Evolutionary conservation across 2,888 invertebrate species (phyloP), one percentile per base, ranked within the genome.

Genomic region (Agrochola litura): DNA sequence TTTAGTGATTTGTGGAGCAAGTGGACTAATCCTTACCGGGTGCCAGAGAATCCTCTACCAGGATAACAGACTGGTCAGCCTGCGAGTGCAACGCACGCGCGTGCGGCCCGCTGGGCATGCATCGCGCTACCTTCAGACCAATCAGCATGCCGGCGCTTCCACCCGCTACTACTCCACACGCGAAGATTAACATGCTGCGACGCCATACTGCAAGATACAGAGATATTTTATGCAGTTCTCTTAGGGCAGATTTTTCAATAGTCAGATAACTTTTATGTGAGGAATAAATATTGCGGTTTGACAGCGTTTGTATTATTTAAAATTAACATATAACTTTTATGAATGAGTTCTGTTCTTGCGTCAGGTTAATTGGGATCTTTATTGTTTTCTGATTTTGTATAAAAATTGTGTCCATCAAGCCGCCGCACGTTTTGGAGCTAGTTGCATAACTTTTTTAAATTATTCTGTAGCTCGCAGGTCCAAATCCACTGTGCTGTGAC

Each of bases 21-120:
- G 4, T 2, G 2, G 19, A n/a, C 16, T 6, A n/a, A 41, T 12
- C 2, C 37, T 68, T 58, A 96, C 96, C 93, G 1, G 95, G 92
- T 1, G 95, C 92, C 0, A 93, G 92, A 0, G 95, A 95, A 58
- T 97, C 97, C 60, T 97, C 97, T 0, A 96, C 95, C 10, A 96
- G 88, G 74, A 96, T 91, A 19, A 97, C 96, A 19, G 92, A 91
- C 79, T 96, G 96, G 90, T 97, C 97, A 2, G 91, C 83, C 74
- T 95, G 94, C 2, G 97, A 90, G 86, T 94, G 95, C 54, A 97
- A 90, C 0, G 97, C 96, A 8, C 96, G 87, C 9, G 95, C 94
- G 82, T 94, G 94, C 1, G 96, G 97, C 0, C 96, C 95, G 25
- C 83, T 56, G 0, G 91, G 92, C 30, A 76, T 80, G 25, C 92